A percentile compares a stretch with the other conserved stretches of the same genome.
Evolutionary conservation across 2,113 vertebrate species (phyloP).

Genomic region (Myocastor coypus): DNA sequence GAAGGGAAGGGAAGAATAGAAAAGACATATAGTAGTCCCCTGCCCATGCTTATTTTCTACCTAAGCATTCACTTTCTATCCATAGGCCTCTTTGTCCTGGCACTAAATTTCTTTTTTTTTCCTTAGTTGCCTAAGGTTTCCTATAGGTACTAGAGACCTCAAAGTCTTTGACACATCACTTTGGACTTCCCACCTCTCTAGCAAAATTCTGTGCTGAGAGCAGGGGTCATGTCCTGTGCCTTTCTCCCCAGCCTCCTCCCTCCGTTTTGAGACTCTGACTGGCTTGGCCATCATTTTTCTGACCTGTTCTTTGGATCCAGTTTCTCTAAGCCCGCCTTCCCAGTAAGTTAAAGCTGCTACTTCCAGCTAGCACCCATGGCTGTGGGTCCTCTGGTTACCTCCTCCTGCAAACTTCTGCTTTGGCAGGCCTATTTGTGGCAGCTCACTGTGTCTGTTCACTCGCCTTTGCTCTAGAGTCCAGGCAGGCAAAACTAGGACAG

Average conservation of each 20-base stretch:
- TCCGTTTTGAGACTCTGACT: not conserved
- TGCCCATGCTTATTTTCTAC: not conserved
- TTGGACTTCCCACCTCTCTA: not conserved
- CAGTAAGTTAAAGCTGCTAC: not conserved
- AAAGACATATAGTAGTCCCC: not conserved
- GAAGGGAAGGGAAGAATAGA: not conserved
- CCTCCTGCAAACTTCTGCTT: not conserved
- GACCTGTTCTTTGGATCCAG: not conserved
- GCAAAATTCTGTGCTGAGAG: not conserved
- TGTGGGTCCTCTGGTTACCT: fast-evolving
- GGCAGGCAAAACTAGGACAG: conserved; percentile 4
- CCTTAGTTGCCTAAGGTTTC: not conserved
- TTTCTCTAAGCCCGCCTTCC: not conserved
- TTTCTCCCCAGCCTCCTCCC: fast-evolving
- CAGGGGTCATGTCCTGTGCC: fast-evolving
- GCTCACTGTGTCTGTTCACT: not conserved
- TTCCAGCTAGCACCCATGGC: fast-evolving
- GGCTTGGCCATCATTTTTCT: too few relatives aligned
- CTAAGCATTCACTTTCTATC: not conserved
- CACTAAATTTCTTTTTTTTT: not conserved
- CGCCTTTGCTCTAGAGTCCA: not conserved
- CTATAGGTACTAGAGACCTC: not conserved
- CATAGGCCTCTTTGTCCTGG: not conserved
- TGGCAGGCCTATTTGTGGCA: not conserved
- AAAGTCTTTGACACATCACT: not conserved